A percentile compares a stretch with the other conserved stretches of the same genome.
These are phyloP conservation scores for Trichonephila clavipes DNA, from an alignment of 1,140 invertebrate genomes.

Conservation along the genomic window DNA sequence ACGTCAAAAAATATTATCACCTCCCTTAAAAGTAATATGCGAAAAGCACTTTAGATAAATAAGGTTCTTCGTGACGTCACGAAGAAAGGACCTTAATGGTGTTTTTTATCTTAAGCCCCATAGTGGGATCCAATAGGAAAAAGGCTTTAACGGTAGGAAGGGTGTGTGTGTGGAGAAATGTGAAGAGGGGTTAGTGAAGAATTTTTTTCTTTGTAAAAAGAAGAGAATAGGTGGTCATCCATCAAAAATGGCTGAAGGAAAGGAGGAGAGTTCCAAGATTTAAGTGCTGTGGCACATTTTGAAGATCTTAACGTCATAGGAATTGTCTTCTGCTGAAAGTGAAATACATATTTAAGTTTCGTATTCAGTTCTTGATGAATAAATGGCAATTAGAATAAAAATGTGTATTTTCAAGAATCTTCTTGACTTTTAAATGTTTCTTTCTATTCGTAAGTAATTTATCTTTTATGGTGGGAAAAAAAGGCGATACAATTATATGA, in stretches of 20 bases:
- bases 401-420: too few species aligned
- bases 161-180: not conserved
- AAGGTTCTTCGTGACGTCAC: conserved; percentile 66
- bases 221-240: conserved; percentile 43
- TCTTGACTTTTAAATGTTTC: too few species aligned
- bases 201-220: conserved; percentile 39
- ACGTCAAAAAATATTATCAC: conserved; percentile 67
- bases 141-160: not conserved
- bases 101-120: conserved; percentile 69
- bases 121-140: conserved; percentile 19
- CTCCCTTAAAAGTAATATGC: conserved; percentile 70
- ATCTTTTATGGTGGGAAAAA: too few species aligned
- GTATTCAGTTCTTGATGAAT: too few species aligned
- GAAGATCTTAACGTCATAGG: too few species aligned
- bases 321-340: not conserved
- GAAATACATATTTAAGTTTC: not conserved
- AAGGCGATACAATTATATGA: too few species aligned
- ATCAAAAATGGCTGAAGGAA: conserved; percentile 56
- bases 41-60: conserved; percentile 75
- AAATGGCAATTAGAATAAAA: too few species aligned
- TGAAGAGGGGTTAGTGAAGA: conserved; percentile 12
- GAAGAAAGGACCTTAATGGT: conserved; percentile 53
- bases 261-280: not conserved
- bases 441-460: too few species aligned
- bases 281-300: not conserved